Base-by-base conservation (phyloP, 2,113 vertebrate species). In the Halichoerus grypus region DNA sequence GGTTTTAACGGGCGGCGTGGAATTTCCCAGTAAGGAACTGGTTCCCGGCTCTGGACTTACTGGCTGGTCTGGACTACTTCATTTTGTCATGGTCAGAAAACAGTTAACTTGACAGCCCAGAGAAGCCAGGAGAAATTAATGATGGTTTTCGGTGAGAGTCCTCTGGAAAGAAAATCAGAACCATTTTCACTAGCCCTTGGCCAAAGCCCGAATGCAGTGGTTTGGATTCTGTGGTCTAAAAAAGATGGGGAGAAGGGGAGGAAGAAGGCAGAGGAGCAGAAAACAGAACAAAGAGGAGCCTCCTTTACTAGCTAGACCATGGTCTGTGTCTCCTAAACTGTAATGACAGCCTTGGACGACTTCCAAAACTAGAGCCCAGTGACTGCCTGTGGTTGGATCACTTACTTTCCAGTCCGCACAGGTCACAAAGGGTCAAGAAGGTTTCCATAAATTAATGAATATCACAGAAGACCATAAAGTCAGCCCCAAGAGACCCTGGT, bases 401-500 rank as follows among this genome's bases (percentile, higher is more conserved):
- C 51, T 26, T 33, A 33, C 10, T 33, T 61, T 87, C 15, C 81
- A 61, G 4, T 67, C 10, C 13, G 4, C 55, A 33, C 24, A 42
- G 8, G 24, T 46, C 51, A 1, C 12, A 7, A 33, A n/a, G 49
- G 31, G 26, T 84, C 42, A 21, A 49, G n/a, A 72, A 77, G 33
- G 11, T 61, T 59, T 49, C 2, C 16, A 28, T 13, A 31, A 6
- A 53, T 33, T 14, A 55, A 55, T 3, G 49, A 59, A 12, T 12
- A 7, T 61, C 81, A 6, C 1, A 46, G 59, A 59, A 71, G 53
- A 74, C 11, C 0, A 0, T 26, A 5, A 49, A 36, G 26, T 19
- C 71, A 28, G 49, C 0, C 55, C n/a, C 31, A 0, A 0, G 2
- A 63, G 31, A 3, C 22, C 4, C 21, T 21, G 0, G 33, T 0